Conservation (phyloP, 2,113 vertebrate genomes). For the Donacobius atricapilla region DNA sequence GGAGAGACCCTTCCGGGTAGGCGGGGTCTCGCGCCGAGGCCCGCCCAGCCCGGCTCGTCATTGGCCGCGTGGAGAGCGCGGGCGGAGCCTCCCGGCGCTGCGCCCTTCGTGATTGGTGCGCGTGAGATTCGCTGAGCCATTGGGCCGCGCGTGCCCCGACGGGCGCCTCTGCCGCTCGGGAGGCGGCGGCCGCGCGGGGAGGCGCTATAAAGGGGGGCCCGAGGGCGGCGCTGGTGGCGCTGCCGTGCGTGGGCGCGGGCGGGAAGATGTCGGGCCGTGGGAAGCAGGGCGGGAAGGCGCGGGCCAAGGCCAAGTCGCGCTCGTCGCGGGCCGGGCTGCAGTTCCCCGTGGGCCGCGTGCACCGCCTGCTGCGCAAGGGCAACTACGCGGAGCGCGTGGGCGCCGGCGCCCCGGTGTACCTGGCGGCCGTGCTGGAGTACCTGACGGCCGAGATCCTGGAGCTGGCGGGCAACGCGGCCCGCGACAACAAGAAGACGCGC, state of each 20-base stretch:
- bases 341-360: conserved; percentile 86
- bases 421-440: conserved; percentile 81
- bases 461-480: conserved; percentile 86
- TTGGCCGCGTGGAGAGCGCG: too few species aligned
- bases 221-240: accelerated
- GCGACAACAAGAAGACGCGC: conserved; percentile 80
- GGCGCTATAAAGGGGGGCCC: background rate
- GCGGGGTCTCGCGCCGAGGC: too few species aligned
- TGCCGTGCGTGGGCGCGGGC: too few species aligned
- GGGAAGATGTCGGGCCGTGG: background rate
- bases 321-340: conserved; percentile 71
- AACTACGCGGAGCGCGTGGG: conserved; percentile 68
- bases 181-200: background rate
- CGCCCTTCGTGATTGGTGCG: too few species aligned
- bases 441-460: conserved; percentile 87
- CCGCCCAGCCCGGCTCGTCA: too few species aligned
- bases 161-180: background rate
- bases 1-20: too few species aligned
- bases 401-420: conserved; percentile 35
- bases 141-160: too few species aligned
- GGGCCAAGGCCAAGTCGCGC: conserved; percentile 69
- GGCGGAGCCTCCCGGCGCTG: too few species aligned
- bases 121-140: too few species aligned
- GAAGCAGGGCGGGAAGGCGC: conserved; percentile 2
- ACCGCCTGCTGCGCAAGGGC: conserved; percentile 84